Percentiles rank a stretch among this genome's conserved stretches.
Conservation (phyloP, 2,888 invertebrate genomes). For the Apeira syringaria region DNA sequence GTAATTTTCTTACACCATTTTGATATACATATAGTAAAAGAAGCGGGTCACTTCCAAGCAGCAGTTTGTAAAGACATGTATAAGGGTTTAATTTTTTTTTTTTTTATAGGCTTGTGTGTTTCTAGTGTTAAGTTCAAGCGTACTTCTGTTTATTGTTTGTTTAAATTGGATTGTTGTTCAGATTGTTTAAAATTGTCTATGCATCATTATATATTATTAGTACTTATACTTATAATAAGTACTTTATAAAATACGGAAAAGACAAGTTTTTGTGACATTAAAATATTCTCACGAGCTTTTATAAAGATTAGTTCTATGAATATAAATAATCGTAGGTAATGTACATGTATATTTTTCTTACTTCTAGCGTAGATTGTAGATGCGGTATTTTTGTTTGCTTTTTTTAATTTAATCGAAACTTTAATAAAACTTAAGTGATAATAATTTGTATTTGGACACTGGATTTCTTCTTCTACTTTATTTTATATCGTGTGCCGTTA, state of each 20-base stretch:
- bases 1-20: conserved; percentile 7
- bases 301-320: conserved; percentile 63
- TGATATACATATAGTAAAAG: conserved; percentile 23
- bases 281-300: conserved; percentile 78
- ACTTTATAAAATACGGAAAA: conserved; percentile 66
- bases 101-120: conserved; percentile 62
- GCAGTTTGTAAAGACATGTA: conserved; percentile 77
- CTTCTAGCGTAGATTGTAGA: conserved; percentile 62
- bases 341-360: conserved; percentile 78
- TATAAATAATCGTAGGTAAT: conserved; percentile 48
- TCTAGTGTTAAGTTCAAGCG: conserved; percentile 48
- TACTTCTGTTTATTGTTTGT: conserved; percentile 40
- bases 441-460: no score
- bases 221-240: conserved; percentile 50
- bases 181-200: conserved; percentile 36
- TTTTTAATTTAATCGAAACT: no score
- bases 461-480: no score
- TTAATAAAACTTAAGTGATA: no score
- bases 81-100: conserved; percentile 57
- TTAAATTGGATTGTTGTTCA: conserved; percentile 54
- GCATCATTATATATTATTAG: conserved; percentile 45
- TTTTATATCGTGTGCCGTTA: no score
- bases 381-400: conserved; percentile 35
- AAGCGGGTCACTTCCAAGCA: conserved; percentile 59
- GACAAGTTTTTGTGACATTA: conserved; percentile 74